Evolutionary conservation across 1,140 invertebrate genomes (phyloP).

Genomic region (Campodea augens): DNA sequence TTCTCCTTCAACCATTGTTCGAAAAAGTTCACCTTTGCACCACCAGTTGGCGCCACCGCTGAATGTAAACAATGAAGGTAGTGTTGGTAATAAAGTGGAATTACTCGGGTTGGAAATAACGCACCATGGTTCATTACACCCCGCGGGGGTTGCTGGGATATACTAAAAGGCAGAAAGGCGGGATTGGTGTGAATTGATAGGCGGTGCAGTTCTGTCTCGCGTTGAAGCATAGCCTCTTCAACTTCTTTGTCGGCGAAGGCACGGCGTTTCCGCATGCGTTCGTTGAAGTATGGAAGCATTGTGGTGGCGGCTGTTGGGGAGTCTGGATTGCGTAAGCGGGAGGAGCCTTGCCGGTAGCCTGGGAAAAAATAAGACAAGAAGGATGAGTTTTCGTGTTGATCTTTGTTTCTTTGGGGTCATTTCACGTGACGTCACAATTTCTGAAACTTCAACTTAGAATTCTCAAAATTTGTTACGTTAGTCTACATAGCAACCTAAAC

Average conservation of each 20-base stretch:
- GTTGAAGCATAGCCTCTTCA: conserved; percentile 22
- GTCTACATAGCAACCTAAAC: too few species aligned
- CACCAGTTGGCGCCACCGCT: background rate
- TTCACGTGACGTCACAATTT: too few species aligned
- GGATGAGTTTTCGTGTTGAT: too few species aligned
- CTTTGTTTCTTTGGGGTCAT: too few species aligned
- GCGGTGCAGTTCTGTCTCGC: conserved; percentile 15
- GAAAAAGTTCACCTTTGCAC: background rate
- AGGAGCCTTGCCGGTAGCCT: conserved; percentile 9
- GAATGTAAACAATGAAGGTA: background rate
- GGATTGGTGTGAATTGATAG: background rate
- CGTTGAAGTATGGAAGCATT: conserved; percentile 20
- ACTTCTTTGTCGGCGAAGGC: conserved; percentile 29
- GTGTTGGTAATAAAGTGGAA: background rate
- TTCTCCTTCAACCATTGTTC: background rate
- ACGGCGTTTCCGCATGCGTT: conserved; percentile 26
- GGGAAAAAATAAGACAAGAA: conserved; percentile 2
- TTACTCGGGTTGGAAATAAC: background rate
- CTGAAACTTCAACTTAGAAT: too few species aligned
- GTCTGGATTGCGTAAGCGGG: background rate
- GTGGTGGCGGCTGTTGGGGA: background rate
- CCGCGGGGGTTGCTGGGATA: background rate
- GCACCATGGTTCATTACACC: background rate
- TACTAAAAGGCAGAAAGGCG: background rate
- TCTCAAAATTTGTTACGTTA: too few species aligned